phyloP scores from a whole-genome alignment of 2,797 vertebrate species.

The Tragopan temminckii region DNA sequence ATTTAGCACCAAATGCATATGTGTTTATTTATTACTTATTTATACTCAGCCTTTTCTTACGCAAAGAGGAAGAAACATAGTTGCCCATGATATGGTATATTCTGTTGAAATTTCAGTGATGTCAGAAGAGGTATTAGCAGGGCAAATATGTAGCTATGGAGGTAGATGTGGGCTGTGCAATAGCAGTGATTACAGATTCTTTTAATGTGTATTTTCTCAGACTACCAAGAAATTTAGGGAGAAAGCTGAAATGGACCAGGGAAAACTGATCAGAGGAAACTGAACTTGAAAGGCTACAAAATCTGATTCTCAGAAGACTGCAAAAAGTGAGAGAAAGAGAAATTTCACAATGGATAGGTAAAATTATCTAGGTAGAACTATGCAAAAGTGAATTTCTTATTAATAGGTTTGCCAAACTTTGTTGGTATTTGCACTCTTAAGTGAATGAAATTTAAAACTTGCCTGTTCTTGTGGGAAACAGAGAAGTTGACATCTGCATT shows the following conservation, averaged over 20 bases:
- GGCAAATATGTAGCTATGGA: not conserved
- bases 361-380: not conserved
- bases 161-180: not conserved
- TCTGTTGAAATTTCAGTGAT: not conserved
- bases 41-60: not conserved
- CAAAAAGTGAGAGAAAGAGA: not conserved
- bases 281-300: not conserved
- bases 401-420: not conserved
- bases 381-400: not conserved
- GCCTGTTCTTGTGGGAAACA: not conserved
- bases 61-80: fast-evolving
- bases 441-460: not conserved
- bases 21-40: not conserved
- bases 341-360: not conserved
- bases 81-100: fast-evolving
- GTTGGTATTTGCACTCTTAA: not conserved
- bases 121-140: not conserved
- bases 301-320: not conserved
- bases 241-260: not conserved
- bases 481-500: not conserved
- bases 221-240: not conserved
- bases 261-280: not conserved
- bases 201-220: not conserved
- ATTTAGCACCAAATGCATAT: not conserved
- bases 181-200: fast-evolving